A percentile compares a stretch with the other conserved stretches of the same genome.
phyloP scores from a whole-genome alignment of 2,888 invertebrate genomes.

The Hydropsyche betteni region DNA sequence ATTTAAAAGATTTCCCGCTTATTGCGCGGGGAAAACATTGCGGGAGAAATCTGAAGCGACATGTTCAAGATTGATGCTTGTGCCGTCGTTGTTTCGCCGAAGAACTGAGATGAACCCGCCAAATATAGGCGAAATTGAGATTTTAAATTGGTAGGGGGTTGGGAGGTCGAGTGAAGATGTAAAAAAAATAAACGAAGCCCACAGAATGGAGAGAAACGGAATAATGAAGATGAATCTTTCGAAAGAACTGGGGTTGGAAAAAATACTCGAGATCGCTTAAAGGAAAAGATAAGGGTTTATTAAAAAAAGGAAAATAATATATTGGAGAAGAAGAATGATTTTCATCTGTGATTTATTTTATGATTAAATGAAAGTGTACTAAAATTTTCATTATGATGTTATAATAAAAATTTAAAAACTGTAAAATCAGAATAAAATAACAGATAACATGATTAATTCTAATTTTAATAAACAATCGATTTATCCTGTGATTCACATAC shows the following conservation, averaged over 20 bases:
- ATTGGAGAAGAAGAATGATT: no score
- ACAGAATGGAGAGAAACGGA: constrained; percentile 33
- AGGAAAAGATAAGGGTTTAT: constrained; percentile 38
- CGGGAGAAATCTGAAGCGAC: constrained; percentile 35
- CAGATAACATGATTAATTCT: no score
- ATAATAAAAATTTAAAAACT: no score
- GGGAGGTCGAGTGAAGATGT: constrained; percentile 1
- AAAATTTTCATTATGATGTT: no score
- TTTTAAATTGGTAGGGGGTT: constrained; percentile 43
- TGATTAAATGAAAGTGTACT: no score
- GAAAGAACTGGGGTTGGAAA: constrained; percentile 22
- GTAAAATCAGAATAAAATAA: no score
- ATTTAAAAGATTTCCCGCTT: constrained; percentile 3
- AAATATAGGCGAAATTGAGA: constrained; percentile 46
- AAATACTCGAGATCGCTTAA: constrained; percentile 49
- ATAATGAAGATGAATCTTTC: constrained; percentile 50
- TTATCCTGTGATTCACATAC: no score
- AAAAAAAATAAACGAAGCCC: constrained; percentile 37
- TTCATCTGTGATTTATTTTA: no score
- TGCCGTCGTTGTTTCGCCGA: neutral
- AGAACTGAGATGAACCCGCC: neutral
- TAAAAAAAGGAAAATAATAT: no score
- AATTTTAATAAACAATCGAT: no score
- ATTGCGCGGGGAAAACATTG: neutral
- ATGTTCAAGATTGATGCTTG: constrained; percentile 37